Base-by-base conservation (phyloP, 1,140 invertebrate genomes). In the Aradophagus sp. region DNA sequence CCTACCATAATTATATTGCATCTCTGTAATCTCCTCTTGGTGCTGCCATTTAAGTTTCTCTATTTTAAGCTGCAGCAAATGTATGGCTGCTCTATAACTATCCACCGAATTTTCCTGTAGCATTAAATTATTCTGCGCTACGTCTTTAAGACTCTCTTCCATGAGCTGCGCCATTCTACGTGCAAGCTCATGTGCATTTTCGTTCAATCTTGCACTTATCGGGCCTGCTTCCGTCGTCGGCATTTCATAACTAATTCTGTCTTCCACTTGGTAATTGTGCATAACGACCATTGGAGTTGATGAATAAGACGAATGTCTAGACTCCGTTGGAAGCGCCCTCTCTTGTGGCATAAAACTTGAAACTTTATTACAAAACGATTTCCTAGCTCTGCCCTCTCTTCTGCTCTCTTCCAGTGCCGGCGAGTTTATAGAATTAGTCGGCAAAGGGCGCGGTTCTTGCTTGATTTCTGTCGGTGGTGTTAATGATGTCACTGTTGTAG, bases 11-110 rank as follows among this genome's bases (percentile, higher is more conserved):
- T 89, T 90, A 55, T 90, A 87, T 72, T 89, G 88, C 1, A 91
- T 79, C 77, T 92, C 91, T 0, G 84, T 76, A 20, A 92, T 76
- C 75, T 91, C 88, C 58, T 90, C 87, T 38, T 87, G 83, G 73
- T 92, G 90, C 53, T 86, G 83, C 86, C 91, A 91, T 66, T 88
- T 88, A 29, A 90, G 77, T 10, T 87, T 87, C 72, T 92, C 91
- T 10, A 92, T 87, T 75, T 92, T 90, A 12, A 91, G 72, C 59
- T 89, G 85, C 10, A 92, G 70, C 2, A 79, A 80, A 27, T 87
- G 85, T 52, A 91, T 85, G 3, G 82, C 87, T 0, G 88, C 89
- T 63, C 90, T 88, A 6, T 86, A 79, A 38, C 74, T 77, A 4
- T 80, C 78, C 0, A 59, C 39, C 0, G 65, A 50, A 12, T 52